A percentile compares a stretch with the other conserved stretches of the same genome.
Evolutionary conservation across 2,797 vertebrate genomes (phyloP).

Genomic region (Diplodus sargus): DNA sequence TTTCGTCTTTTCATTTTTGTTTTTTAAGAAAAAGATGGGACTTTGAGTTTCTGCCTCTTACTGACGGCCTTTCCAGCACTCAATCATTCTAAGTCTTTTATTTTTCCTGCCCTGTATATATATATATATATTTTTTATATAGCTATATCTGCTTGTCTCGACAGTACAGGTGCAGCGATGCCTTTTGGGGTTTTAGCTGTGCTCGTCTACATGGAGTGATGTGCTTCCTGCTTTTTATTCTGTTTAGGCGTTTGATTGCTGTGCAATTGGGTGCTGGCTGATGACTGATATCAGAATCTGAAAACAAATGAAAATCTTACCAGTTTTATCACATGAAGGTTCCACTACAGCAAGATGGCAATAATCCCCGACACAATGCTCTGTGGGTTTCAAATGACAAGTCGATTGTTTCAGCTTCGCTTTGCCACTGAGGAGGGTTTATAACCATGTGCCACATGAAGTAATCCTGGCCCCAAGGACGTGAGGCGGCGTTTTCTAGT

Average conservation of each 20-base stretch:
- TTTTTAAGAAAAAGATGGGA: slow-evolving; percentile 62
- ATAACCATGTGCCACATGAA: slow-evolving; percentile 12
- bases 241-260: slow-evolving; percentile 43
- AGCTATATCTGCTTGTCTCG: slow-evolving; percentile 5
- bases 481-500: slow-evolving; percentile 13
- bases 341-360: slow-evolving; percentile 91
- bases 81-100: slow-evolving; percentile 47
- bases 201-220: not conserved
- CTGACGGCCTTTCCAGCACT: slow-evolving; percentile 64
- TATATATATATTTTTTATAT: too few species aligned
- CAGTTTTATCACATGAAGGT: slow-evolving; percentile 82
- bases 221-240: slow-evolving; percentile 24
- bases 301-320: slow-evolving; percentile 79
- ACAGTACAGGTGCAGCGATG: not conserved
- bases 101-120: slow-evolving; percentile 34
- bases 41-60: slow-evolving; percentile 75
- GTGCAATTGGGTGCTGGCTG: slow-evolving; percentile 75
- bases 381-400: slow-evolving; percentile 79
- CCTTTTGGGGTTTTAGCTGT: slow-evolving; percentile 24
- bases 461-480: slow-evolving; percentile 20
- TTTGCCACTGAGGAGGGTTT: slow-evolving; percentile 2
- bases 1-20: slow-evolving; percentile 72
- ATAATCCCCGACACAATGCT: slow-evolving; percentile 91
- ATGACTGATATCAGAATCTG: not conserved
- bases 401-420: slow-evolving; percentile 31